phyloP scores from a whole-genome alignment of 1,140 invertebrate species.

The Patella vulgata region DNA sequence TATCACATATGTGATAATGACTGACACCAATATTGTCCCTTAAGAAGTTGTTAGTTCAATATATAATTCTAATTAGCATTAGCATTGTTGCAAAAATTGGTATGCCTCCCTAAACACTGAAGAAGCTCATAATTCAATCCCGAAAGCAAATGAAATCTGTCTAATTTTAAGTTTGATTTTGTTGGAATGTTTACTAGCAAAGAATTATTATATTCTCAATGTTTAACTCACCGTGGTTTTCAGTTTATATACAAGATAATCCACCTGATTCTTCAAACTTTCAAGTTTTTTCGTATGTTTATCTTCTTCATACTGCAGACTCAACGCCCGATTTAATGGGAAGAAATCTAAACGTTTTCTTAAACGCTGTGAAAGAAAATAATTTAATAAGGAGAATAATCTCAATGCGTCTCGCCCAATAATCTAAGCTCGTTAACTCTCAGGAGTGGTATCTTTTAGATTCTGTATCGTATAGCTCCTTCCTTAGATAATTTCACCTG shows the following conservation, averaged over 20 bases:
- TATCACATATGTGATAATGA: too few species aligned
- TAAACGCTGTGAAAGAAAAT: conserved; percentile 42
- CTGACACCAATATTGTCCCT: too few species aligned
- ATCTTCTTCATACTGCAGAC: conserved; percentile 52
- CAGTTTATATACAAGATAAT: conserved; percentile 56
- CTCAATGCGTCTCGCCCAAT: background rate
- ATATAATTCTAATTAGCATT: background rate
- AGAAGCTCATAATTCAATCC: too few species aligned
- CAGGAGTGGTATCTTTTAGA: too few species aligned
- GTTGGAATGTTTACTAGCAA: background rate
- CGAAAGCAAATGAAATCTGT: too few species aligned
- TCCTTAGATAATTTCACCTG: too few species aligned
- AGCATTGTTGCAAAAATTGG: background rate
- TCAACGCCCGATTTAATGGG: conserved; percentile 58
- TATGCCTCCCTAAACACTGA: too few species aligned
- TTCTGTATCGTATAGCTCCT: too few species aligned
- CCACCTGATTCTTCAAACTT: conserved; percentile 39
- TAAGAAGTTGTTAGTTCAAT: background rate
- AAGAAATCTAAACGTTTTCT: conserved; percentile 59
- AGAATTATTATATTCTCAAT: background rate
- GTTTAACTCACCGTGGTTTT: conserved; percentile 51
- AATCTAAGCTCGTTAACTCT: too few species aligned
- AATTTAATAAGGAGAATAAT: background rate
- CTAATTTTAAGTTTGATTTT: too few species aligned
- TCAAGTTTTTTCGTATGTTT: conserved; percentile 49